phyloP scores from a whole-genome alignment of 2,888 invertebrate genomes.

The Mesoligia furuncula region DNA sequence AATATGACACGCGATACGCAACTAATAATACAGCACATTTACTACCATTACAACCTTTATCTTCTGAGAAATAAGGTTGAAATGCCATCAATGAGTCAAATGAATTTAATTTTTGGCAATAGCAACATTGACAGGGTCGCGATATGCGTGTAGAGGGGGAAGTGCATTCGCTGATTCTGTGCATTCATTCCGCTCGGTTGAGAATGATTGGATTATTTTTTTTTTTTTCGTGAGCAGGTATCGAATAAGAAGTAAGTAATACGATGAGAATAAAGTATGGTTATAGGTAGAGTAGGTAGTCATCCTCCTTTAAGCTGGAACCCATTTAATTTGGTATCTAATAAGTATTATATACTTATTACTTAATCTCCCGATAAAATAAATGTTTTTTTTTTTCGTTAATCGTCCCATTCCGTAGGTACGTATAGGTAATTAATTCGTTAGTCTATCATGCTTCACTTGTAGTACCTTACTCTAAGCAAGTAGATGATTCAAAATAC shows the following conservation, averaged over 20 bases:
- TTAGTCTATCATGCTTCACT: not conserved
- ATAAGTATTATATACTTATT: too few relatives aligned
- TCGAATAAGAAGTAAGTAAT: not conserved
- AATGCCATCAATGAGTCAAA: constrained; percentile 24
- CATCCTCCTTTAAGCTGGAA: not conserved
- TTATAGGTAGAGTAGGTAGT: not conserved
- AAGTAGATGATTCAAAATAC: not conserved
- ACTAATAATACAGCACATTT: constrained; percentile 36
- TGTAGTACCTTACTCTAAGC: not conserved
- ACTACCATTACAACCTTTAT: constrained; percentile 33
- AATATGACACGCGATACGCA: constrained; percentile 65
- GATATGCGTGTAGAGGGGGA: constrained; percentile 42
- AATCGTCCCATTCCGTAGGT: not conserved
- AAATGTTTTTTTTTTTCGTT: too few relatives aligned
- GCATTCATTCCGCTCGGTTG: constrained; percentile 39
- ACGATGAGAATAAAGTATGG: not conserved
- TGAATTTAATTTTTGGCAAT: constrained; percentile 16
- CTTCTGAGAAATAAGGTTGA: constrained; percentile 23
- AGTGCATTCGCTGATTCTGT: constrained; percentile 55
- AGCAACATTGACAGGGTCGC: constrained; percentile 49
- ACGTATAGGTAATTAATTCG: too few relatives aligned
- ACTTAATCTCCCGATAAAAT: too few relatives aligned
- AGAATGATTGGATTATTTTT: constrained; percentile 35
- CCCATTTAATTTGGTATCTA: not conserved
- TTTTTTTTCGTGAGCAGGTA: constrained; percentile 31